phyloP scores from a whole-genome alignment of 2,797 vertebrate genomes.

The Chelon labrosus region DNA sequence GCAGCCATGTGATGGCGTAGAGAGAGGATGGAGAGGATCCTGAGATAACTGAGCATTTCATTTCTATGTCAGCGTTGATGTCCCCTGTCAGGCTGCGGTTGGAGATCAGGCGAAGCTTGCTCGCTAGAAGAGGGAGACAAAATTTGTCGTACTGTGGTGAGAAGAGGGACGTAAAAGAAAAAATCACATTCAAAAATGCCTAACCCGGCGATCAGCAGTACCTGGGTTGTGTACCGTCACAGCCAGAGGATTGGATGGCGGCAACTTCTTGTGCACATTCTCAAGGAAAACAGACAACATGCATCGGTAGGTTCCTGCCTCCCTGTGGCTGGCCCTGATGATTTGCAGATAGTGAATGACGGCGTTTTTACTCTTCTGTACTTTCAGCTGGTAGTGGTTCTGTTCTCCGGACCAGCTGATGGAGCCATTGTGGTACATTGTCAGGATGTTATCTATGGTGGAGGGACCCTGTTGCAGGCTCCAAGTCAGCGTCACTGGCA shows the following conservation, averaged over 20 bases:
- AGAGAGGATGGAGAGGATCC: conserved; percentile 64
- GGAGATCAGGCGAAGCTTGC: conserved; percentile 64
- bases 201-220: conserved; percentile 36
- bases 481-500: conserved; percentile 78
- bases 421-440: conserved; percentile 59
- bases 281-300: conserved; percentile 67
- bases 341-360: conserved; percentile 63
- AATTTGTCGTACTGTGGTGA: conserved; percentile 1
- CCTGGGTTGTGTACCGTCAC: conserved; percentile 75
- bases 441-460: conserved; percentile 68
- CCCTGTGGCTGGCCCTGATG: conserved; percentile 61
- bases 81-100: conserved; percentile 42
- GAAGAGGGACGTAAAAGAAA: not conserved
- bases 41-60: conserved; percentile 80
- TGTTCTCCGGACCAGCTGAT: conserved; percentile 75
- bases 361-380: not conserved
- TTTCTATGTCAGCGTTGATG: conserved; percentile 62
- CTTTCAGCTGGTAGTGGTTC: conserved; percentile 75
- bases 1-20: conserved; percentile 85
- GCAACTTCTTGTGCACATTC: conserved; percentile 57
- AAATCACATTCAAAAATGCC: not conserved
- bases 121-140: conserved; percentile 64
- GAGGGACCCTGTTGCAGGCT: conserved; percentile 50
- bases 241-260: conserved; percentile 63
- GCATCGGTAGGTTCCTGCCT: conserved; percentile 79